Evolutionary conservation across 2,888 invertebrate species (phyloP).

Genomic region (Fissipunctia ypsillon): DNA sequence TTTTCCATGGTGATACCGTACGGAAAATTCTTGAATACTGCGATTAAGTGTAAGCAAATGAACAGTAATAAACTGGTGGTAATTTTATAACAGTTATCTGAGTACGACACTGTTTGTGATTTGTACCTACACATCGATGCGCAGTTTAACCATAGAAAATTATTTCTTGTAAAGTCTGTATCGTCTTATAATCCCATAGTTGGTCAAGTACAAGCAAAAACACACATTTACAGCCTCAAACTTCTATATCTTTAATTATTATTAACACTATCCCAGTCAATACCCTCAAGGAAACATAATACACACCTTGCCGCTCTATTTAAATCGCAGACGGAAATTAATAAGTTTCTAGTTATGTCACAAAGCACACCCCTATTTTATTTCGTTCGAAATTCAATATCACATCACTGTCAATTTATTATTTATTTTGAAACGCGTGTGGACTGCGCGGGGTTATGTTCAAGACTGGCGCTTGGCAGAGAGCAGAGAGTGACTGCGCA

Average conservation of each 20-base stretch:
- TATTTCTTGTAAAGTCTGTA: background rate
- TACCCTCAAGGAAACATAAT: constrained; percentile 9
- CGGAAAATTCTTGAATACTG: background rate
- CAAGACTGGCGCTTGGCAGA: constrained; percentile 69
- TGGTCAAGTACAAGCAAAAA: background rate
- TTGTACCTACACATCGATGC: background rate
- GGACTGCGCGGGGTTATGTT: constrained; percentile 52
- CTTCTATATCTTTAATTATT: background rate
- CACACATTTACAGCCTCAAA: constrained; percentile 3
- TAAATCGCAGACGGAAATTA: constrained; percentile 36
- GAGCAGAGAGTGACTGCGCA: constrained; percentile 68
- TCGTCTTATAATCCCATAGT: background rate
- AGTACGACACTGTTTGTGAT: background rate
- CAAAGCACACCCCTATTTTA: constrained; percentile 51
- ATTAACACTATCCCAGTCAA: constrained; percentile 2
- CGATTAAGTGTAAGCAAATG: background rate
- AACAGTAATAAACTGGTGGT: background rate
- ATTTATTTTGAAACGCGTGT: constrained; percentile 64
- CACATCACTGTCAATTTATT: constrained; percentile 57
- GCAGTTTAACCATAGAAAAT: background rate
- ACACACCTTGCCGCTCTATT: constrained; percentile 62
- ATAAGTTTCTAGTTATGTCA: constrained; percentile 52
- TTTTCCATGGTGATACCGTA: background rate
- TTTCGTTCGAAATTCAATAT: constrained; percentile 46
- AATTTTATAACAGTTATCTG: constrained; percentile 24